These are phyloP conservation scores for Dinoponera quadriceps DNA, from an alignment of 1,140 invertebrate genomes.

Conservation along the genomic window DNA sequence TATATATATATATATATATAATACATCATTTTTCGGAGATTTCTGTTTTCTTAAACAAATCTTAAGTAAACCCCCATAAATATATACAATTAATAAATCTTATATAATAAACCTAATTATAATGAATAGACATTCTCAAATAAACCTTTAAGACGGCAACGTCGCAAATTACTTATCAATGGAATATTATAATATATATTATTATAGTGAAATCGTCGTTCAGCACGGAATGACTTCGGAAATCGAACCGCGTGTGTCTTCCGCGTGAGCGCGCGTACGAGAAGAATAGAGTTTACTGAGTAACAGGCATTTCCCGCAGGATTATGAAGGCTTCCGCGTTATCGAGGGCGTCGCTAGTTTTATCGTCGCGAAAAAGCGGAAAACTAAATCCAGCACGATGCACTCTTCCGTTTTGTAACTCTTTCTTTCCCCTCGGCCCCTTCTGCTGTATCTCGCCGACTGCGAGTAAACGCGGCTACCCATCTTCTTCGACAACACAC, in stretches of 20 bases:
- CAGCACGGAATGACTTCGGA: background rate
- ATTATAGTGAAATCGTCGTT: background rate
- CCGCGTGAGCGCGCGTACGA: background rate
- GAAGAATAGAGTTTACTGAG: constrained; percentile 29
- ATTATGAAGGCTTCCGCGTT: constrained; percentile 42
- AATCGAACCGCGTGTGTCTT: background rate
- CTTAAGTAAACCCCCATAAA: too few species aligned
- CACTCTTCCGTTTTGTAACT: constrained; percentile 24
- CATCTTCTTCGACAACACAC: constrained; percentile 35
- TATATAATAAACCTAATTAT: too few species aligned
- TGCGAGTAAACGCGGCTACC: constrained; percentile 45
- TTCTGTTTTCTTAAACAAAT: too few species aligned
- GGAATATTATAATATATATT: too few species aligned
- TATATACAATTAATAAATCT: too few species aligned
- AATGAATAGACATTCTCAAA: too few species aligned
- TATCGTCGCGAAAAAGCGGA: constrained; percentile 46
- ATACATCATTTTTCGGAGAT: too few species aligned
- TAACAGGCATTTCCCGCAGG: constrained; percentile 46
- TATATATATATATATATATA: too few species aligned
- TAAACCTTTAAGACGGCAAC: too few species aligned
- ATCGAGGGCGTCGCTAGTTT: constrained; percentile 38
- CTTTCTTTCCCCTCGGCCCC: background rate
- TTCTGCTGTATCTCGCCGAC: background rate
- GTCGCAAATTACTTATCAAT: too few species aligned
- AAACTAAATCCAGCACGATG: constrained; percentile 47